Evolutionary conservation across 2,888 invertebrate species (phyloP).

Genomic region (Meloe dianella): DNA sequence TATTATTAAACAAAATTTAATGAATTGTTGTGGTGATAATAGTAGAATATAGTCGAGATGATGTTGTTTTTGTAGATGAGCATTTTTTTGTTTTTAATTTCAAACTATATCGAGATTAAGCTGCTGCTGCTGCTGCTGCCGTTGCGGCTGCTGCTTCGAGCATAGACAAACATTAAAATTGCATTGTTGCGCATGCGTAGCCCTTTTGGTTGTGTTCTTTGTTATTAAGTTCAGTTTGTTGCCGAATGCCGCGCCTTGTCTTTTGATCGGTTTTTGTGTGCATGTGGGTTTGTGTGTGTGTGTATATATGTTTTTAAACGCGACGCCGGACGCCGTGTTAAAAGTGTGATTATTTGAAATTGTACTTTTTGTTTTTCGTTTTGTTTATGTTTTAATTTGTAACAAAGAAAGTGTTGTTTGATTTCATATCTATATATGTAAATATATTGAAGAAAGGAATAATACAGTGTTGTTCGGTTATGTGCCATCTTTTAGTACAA

Average conservation of each 20-base stretch:
- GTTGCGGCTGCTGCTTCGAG: constrained; percentile 28
- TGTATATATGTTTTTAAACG: constrained; percentile 40
- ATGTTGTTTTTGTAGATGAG: not conserved
- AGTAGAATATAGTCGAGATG: too few species aligned
- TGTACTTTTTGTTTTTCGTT: not conserved
- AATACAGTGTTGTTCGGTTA: constrained; percentile 35
- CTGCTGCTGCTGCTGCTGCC: constrained; percentile 27
- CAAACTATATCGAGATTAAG: not conserved
- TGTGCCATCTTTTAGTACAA: constrained; percentile 49
- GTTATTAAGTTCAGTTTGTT: constrained; percentile 51
- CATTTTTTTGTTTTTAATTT: not conserved
- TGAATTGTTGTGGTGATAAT: not conserved
- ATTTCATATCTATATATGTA: constrained; percentile 20
- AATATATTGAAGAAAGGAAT: not conserved
- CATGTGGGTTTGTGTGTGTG: not conserved
- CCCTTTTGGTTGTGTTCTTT: constrained; percentile 40
- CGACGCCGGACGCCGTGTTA: constrained; percentile 56
- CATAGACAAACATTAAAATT: constrained; percentile 35
- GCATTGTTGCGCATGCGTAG: constrained; percentile 52
- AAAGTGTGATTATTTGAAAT: constrained; percentile 28
- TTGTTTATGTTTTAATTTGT: not conserved
- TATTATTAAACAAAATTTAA: too few species aligned
- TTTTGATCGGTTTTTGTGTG: constrained; percentile 49
- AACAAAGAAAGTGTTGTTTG: constrained; percentile 36
- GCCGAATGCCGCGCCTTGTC: constrained; percentile 52